Percentiles rank a stretch among this genome's conserved stretches.
phyloP scores from a whole-genome alignment of 1,140 invertebrate species.

The Drosophila equinoxialis region DNA sequence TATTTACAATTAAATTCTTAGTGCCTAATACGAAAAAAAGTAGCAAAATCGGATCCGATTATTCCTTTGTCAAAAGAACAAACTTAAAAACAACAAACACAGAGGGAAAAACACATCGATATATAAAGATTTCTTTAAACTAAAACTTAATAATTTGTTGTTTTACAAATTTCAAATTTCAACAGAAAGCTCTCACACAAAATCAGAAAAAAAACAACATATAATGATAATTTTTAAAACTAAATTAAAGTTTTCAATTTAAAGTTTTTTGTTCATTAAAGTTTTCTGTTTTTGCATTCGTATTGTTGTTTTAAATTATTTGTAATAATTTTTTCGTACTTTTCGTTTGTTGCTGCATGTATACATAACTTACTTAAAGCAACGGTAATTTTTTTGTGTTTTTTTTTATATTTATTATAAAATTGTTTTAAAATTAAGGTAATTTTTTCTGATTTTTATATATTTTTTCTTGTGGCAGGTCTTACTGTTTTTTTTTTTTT shows the following conservation, averaged over 20 bases:
- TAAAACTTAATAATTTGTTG: conserved; percentile 52
- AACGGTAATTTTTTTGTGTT: conserved; percentile 47
- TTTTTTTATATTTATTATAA: conserved; percentile 61
- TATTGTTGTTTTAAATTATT: conserved; percentile 62
- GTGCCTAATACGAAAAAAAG: conserved; percentile 66
- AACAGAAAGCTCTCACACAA: conserved; percentile 62
- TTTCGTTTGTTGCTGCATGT: conserved; percentile 23
- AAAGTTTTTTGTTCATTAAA: conserved; percentile 43
- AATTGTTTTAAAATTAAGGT: conserved; percentile 60
- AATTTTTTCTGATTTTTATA: conserved; percentile 35
- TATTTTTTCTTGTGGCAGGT: conserved; percentile 66
- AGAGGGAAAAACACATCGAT: conserved; percentile 51
- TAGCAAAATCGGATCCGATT: conserved; percentile 22
- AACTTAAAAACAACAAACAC: conserved; percentile 59
- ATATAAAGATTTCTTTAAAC: conserved; percentile 40
- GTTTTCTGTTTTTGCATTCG: conserved; percentile 33
- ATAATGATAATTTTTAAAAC: conserved; percentile 65
- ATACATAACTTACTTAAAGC: conserved; percentile 72
- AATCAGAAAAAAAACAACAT: conserved; percentile 6
- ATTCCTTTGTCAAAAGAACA: conserved; percentile 62
- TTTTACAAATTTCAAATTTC: conserved; percentile 64
- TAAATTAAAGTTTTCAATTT: conserved; percentile 67
- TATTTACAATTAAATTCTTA: conserved; percentile 73
- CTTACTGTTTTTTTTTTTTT: conserved; percentile 61
- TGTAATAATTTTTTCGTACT: conserved; percentile 69